Percentiles rank a stretch among this genome's conserved stretches.
Conservation (phyloP, 2,888 invertebrate genomes). For the Chalcosyrphus nemorum region DNA sequence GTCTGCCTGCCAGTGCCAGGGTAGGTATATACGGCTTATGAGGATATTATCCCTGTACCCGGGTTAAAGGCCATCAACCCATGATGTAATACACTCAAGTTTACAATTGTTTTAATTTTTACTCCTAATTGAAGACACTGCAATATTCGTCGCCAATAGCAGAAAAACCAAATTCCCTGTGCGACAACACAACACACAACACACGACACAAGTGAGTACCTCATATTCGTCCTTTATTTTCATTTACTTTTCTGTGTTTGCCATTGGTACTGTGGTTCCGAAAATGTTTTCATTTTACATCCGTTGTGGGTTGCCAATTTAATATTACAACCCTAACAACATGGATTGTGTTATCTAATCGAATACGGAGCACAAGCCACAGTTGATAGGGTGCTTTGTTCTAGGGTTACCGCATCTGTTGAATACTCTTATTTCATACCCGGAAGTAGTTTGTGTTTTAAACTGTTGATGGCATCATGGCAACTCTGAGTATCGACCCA, state of each 20-base stretch:
- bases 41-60: background rate
- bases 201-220: background rate
- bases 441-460: background rate
- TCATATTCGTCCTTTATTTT: slow-evolving; percentile 33
- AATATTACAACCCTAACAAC: slow-evolving; percentile 60
- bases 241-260: slow-evolving; percentile 49
- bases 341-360: slow-evolving; percentile 55
- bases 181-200: background rate
- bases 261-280: slow-evolving; percentile 6
- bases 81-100: slow-evolving; percentile 54
- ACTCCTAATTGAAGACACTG: slow-evolving; percentile 29
- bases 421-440: background rate
- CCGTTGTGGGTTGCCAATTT: slow-evolving; percentile 58
- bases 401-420: slow-evolving; percentile 3
- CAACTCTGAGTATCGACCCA: slow-evolving; percentile 25
- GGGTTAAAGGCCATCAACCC: slow-evolving; percentile 43
- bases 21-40: slow-evolving; percentile 14
- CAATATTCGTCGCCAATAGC: slow-evolving; percentile 22
- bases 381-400: slow-evolving; percentile 1
- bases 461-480: background rate
- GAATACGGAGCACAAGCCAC: slow-evolving; percentile 37
- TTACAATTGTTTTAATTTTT: slow-evolving; percentile 44
- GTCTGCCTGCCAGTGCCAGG: background rate
- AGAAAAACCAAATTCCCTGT: slow-evolving; percentile 40
- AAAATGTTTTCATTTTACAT: slow-evolving; percentile 60